These are phyloP conservation scores for Ciconia maguari DNA, from an alignment of 2,113 vertebrate species.

Conservation along the genomic window DNA sequence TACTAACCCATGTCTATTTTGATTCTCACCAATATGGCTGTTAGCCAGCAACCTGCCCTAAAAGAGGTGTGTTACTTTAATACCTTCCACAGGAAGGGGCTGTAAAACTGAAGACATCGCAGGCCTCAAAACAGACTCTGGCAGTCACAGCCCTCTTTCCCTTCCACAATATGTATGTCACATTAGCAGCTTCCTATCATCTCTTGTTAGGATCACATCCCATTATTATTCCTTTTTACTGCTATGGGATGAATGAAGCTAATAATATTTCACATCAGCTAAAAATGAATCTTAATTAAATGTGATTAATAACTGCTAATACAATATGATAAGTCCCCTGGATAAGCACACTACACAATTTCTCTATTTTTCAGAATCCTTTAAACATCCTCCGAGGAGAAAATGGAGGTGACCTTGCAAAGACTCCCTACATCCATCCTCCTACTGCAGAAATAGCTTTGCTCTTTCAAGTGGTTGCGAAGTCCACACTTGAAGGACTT, in stretches of 20 bases:
- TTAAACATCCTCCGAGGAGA: neutral
- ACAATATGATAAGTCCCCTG: conserved; percentile 23
- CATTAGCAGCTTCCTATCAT: conserved; percentile 7
- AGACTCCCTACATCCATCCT: neutral
- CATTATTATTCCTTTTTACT: neutral
- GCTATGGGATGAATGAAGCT: neutral
- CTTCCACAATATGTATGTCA: neutral
- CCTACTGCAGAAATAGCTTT: neutral
- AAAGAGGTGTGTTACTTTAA: neutral
- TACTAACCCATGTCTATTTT: neutral
- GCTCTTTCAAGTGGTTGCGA: neutral
- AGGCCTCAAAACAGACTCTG: neutral
- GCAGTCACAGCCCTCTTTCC: neutral
- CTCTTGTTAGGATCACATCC: conserved; percentile 17
- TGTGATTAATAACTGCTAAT: conserved; percentile 49
- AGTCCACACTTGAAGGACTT: neutral
- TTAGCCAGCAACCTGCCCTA: neutral
- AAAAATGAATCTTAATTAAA: conserved; percentile 51
- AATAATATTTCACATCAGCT: conserved; percentile 13
- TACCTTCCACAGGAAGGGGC: neutral
- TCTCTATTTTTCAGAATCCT: neutral
- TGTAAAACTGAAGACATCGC: neutral
- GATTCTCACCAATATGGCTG: neutral
- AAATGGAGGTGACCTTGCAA: neutral
- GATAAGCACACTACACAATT: neutral